Conservation (phyloP, 2,797 vertebrate genomes). For the Cossypha niveicapilla region DNA sequence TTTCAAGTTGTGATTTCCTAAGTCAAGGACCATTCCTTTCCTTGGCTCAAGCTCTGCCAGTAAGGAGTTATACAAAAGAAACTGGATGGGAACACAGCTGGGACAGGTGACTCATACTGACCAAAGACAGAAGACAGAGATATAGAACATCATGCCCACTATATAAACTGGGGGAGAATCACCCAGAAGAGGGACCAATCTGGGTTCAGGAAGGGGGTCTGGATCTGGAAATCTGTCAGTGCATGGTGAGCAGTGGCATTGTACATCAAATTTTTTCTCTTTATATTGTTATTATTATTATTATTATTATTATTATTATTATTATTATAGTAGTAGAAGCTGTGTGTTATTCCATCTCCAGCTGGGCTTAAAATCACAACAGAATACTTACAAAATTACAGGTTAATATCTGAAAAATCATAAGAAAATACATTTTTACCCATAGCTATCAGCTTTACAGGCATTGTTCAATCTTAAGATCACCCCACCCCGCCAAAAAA, state of each 20-base stretch:
- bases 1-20: neutral
- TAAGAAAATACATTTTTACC: neutral
- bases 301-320: too few relatives aligned
- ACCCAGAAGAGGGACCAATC: neutral
- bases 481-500: too few relatives aligned
- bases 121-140: neutral
- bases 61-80: neutral
- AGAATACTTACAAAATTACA: neutral
- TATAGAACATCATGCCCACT: neutral
- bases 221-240: neutral
- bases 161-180: neutral
- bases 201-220: neutral
- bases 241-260: too few relatives aligned
- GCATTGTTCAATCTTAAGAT: neutral
- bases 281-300: neutral
- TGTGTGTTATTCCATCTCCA: neutral
- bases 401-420: neutral
- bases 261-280: neutral
- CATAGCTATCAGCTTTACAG: neutral
- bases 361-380: neutral
- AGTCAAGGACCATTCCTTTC: rapidly evolving
- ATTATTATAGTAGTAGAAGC: too few relatives aligned
- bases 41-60: neutral
- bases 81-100: neutral
- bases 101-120: neutral